A percentile compares a stretch with the other conserved stretches of the same genome.
These are phyloP conservation scores for Lasioglossum calceatum DNA, from an alignment of 2,888 invertebrate species.

Conservation along the genomic window DNA sequence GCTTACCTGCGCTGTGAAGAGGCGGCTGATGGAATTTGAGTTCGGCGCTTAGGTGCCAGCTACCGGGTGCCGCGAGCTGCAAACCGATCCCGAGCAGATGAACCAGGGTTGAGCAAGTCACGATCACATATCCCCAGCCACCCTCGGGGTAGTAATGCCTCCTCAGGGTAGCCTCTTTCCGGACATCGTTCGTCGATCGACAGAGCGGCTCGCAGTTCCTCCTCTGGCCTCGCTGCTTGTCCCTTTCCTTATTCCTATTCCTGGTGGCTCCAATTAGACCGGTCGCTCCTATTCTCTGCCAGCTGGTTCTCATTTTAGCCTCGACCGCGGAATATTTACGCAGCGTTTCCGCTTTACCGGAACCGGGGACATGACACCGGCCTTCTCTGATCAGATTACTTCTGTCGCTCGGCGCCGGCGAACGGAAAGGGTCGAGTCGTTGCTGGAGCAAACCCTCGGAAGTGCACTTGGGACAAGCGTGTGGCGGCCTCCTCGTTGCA, in stretches of 20 bases:
- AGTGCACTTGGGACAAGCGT: conserved; percentile 77
- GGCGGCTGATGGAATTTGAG: conserved; percentile 88
- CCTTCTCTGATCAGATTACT: conserved; percentile 3
- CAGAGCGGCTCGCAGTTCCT: conserved; percentile 36
- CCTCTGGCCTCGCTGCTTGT: conserved; percentile 46
- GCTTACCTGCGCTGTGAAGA: conserved; percentile 88
- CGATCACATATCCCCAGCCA: conserved; percentile 94
- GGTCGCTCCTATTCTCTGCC: conserved; percentile 66
- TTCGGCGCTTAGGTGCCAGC: conserved; percentile 85
- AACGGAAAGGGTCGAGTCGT: conserved; percentile 74
- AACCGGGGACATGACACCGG: conserved; percentile 18
- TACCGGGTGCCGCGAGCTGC: conserved; percentile 86
- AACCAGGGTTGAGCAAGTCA: conserved; percentile 90
- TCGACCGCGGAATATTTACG: conserved; percentile 40
- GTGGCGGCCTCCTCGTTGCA: conserved; percentile 46
- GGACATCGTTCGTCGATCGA: conserved; percentile 65
- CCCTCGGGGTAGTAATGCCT: conserved; percentile 94
- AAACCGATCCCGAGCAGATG: conserved; percentile 91
- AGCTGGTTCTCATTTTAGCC: conserved; percentile 62
- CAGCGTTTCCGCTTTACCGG: conserved; percentile 36
- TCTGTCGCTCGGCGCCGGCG: conserved; percentile 37
- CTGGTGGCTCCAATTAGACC: conserved; percentile 69
- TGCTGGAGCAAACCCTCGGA: conserved; percentile 72
- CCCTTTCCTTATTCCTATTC: conserved; percentile 45
- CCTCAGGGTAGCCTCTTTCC: conserved; percentile 85